Percentiles rank a stretch among this genome's conserved stretches.
These are phyloP conservation scores for Craniophora ligustri DNA, from an alignment of 2,888 invertebrate genomes.

Conservation along the genomic window DNA sequence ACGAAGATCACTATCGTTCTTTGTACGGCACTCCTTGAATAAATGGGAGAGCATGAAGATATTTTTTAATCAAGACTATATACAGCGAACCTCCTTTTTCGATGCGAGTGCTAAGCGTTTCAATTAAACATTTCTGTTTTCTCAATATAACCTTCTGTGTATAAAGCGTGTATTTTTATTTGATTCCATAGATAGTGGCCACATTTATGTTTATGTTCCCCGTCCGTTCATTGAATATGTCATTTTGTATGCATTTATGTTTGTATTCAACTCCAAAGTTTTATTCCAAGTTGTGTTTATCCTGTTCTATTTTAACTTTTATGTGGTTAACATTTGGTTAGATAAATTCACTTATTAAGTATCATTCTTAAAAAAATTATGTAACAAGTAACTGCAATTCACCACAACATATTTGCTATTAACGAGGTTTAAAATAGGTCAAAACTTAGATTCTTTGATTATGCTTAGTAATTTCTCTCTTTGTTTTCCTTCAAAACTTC, in stretches of 20 bases:
- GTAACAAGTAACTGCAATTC: too few relatives aligned
- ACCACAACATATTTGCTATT: too few relatives aligned
- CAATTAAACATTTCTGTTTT: conserved; percentile 11
- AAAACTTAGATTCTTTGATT: too few relatives aligned
- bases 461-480: too few relatives aligned
- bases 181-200: conserved; percentile 45
- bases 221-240: conserved; percentile 44
- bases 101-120: conserved; percentile 4
- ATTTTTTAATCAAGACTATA: too few relatives aligned
- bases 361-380: too few relatives aligned
- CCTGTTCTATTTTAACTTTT: conserved; percentile 14
- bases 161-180: conserved; percentile 38
- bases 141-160: conserved; percentile 11
- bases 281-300: conserved; percentile 28
- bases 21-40: neutral
- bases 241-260: conserved; percentile 39
- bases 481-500: neutral
- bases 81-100: too few relatives aligned
- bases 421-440: too few relatives aligned
- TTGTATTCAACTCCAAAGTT: conserved; percentile 22
- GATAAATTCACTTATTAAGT: too few relatives aligned
- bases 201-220: conserved; percentile 38
- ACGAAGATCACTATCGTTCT: too few relatives aligned
- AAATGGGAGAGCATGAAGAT: too few relatives aligned
- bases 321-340: conserved; percentile 1